Evolutionary conservation across 2,797 vertebrate genomes (phyloP).

Genomic region (Tarsius wallacei): DNA sequence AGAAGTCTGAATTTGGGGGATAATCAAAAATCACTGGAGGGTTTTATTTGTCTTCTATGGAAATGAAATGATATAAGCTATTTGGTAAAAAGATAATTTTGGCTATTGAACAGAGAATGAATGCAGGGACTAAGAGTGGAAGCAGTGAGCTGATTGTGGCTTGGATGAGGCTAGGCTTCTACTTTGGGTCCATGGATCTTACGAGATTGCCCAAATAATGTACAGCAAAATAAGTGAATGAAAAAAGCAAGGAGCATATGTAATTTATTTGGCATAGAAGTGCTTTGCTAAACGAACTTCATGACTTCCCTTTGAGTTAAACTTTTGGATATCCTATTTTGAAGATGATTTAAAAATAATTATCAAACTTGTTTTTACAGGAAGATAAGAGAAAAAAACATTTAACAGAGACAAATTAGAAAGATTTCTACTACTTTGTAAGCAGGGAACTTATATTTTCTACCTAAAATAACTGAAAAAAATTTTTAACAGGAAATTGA

Average conservation of each 20-base stretch:
- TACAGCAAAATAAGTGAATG: conserved; percentile 82
- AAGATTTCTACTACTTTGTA: neutral
- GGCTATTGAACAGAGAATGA: conserved; percentile 8
- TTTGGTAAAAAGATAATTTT: neutral
- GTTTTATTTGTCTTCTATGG: neutral
- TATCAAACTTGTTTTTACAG: conserved; percentile 36
- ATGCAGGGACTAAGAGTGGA: neutral
- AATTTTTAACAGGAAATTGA: conserved; percentile 90
- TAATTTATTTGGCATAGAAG: conserved; percentile 83
- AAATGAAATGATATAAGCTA: neutral
- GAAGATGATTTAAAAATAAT: conserved; percentile 68
- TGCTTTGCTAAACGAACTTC: conserved; percentile 80
- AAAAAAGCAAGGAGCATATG: conserved; percentile 81
- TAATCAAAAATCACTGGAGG: neutral
- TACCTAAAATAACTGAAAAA: conserved; percentile 87
- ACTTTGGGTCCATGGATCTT: conserved; percentile 51
- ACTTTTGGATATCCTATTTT: conserved; percentile 53
- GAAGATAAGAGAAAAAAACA: conserved; percentile 38
- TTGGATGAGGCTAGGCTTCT: neutral
- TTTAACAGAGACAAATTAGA: conserved; percentile 56
- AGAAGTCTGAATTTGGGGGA: neutral
- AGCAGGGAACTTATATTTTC: conserved; percentile 51
- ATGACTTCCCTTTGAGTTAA: conserved; percentile 66
- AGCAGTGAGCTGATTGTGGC: neutral
- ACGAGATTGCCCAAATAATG: conserved; percentile 63